Base-by-base conservation (phyloP, 2,888 invertebrate species). In the Oscheius myriophilus region DNA sequence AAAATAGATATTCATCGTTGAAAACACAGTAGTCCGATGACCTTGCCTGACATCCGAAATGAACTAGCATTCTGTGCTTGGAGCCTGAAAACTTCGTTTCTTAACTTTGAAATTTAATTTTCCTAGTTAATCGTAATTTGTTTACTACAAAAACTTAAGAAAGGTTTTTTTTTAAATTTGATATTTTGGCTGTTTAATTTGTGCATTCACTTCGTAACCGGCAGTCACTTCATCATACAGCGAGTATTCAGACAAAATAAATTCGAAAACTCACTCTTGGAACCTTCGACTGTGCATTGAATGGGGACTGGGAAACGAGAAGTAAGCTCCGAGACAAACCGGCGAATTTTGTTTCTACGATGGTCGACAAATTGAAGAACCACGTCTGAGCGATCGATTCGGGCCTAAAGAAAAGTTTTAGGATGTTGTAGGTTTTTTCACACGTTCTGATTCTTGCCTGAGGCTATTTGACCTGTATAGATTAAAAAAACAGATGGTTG, bases 321-420 rank as follows among this genome's bases (percentile, higher is more conserved):
- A 39, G 92, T 92, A 6, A 95, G 91, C 85, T 93, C 93, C 81
- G 92, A 92, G 92, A 96, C 94, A 85, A 93, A 96, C 23, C 91
- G 90, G 87, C 93, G 93, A 68, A 96, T 95, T 87, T 94, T 95
- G 79, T 92, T 92, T 76, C 94, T 89, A 87, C 96, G 94, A 87
- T 96, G 95, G 88, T 95, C 95, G 88, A 95, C 95, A 88, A 96
- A 96, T 88, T 95, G 94, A 86, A 94, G 94, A 49, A 96, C 93
- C 0, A 88, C 87, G 72, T 89, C 89, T 33, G 87, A 84, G 18
- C 80, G 66, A 25, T 77, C 77, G 42, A 46, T 18, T 1, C 33
- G 53, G 43, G 70, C 70, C 73, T 79, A 64, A 11, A 72, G 12
- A 18, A 26, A 16, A 21, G 11, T 58, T 9, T 43, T 21, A 23